These are phyloP conservation scores for Oncorhynchus mykiss DNA, from an alignment of 2,113 vertebrate genomes.

Conservation along the genomic window DNA sequence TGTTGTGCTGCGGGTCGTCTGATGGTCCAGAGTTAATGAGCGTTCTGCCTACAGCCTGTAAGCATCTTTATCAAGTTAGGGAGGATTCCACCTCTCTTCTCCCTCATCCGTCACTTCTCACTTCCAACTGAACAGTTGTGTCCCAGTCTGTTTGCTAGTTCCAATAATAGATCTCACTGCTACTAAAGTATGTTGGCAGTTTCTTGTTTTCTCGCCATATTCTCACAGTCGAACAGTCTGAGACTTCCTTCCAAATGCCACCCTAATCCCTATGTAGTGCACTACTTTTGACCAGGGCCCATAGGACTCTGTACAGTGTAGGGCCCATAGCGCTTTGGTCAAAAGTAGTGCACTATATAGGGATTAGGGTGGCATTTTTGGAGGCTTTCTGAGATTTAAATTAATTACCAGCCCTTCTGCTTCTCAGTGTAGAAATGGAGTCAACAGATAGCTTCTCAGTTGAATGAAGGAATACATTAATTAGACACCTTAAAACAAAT, in stretches of 20 bases:
- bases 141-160: conserved; percentile 25
- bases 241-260: too few relatives aligned
- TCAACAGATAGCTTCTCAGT: neutral
- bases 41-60: conserved; percentile 53
- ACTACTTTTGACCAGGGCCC: too few relatives aligned
- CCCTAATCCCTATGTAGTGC: too few relatives aligned
- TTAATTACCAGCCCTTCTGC: neutral
- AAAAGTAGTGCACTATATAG: too few relatives aligned
- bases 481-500: too few relatives aligned
- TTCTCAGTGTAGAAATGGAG: neutral
- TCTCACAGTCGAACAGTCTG: neutral
- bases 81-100: neutral
- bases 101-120: conserved; percentile 23
- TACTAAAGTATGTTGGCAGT: neutral
- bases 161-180: conserved; percentile 16
- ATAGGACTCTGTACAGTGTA: too few relatives aligned
- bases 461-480: neutral
- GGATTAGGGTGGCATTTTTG: too few relatives aligned
- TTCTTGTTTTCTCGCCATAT: neutral
- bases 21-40: conserved; percentile 47
- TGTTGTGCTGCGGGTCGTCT: neutral
- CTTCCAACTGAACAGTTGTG: conserved; percentile 48
- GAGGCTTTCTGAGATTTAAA: neutral
- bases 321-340: too few relatives aligned
- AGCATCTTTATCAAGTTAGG: conserved; percentile 59